phyloP scores from a whole-genome alignment of 53 echinoderm and acorn worm genomes.

The Mesocentrotus franciscanus region DNA sequence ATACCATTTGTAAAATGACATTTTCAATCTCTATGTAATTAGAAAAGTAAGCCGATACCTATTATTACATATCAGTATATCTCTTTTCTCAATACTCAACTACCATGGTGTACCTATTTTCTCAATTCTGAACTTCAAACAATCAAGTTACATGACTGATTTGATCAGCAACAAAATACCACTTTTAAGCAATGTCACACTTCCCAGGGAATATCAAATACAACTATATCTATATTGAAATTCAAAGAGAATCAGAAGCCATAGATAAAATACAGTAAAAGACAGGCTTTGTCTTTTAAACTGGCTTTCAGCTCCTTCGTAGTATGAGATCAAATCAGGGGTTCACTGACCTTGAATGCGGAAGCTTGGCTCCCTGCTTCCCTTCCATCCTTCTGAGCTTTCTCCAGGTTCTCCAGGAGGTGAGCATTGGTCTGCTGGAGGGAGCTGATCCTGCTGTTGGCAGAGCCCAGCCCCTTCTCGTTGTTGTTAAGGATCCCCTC shows the following conservation, averaged over 20 bases:
- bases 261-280: no score
- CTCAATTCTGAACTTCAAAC: background rate
- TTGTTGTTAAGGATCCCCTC: conserved; percentile 80
- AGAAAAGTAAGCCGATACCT: no score
- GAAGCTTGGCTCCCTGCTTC: conserved; percentile 78
- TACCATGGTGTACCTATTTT: no score
- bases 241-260: no score
- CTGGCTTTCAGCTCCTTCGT: background rate
- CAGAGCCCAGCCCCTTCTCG: conserved; percentile 94
- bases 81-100: no score
- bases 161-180: no score
- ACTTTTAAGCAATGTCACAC: no score
- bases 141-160: no score
- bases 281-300: background rate
- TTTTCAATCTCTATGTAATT: no score
- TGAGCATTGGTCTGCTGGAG: conserved; percentile 74
- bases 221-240: background rate
- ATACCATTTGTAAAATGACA: no score
- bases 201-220: background rate
- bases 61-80: no score
- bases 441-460: conserved; percentile 80
- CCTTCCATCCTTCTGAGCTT: conserved; percentile 78
- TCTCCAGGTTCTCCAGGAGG: conserved; percentile 82
- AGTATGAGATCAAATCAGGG: background rate
- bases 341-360: conserved; percentile 74